These are phyloP conservation scores for Drosophila nigromelanica DNA, from an alignment of 1,140 invertebrate species.

Conservation along the genomic window DNA sequence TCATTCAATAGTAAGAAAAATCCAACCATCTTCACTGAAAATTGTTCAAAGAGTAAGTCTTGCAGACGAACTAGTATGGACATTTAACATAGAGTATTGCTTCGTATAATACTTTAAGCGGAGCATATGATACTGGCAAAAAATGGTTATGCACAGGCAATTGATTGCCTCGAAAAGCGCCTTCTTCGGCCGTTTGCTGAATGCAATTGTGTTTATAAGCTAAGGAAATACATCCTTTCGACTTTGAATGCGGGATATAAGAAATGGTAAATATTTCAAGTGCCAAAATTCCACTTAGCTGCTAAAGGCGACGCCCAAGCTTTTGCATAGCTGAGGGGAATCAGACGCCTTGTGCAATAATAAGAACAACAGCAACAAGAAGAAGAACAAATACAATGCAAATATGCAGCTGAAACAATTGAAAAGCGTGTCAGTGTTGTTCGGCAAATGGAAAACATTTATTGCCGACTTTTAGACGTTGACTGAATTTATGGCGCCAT, in stretches of 20 bases:
- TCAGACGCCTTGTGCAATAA: constrained; percentile 17
- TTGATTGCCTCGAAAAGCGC: not conserved
- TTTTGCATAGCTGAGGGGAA: constrained; percentile 52
- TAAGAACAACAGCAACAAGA: constrained; percentile 15
- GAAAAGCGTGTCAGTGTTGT: constrained; percentile 71
- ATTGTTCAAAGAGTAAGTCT: too few species aligned
- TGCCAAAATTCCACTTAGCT: constrained; percentile 76
- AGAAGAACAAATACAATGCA: constrained; percentile 38
- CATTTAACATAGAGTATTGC: too few species aligned
- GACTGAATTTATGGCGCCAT: constrained; percentile 72
- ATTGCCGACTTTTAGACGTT: constrained; percentile 63
- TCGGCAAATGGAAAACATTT: constrained; percentile 70
- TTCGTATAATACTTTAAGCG: not conserved
- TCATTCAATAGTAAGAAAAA: too few species aligned
- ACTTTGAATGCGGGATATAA: constrained; percentile 17
- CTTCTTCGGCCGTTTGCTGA: not conserved
- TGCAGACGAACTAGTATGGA: too few species aligned
- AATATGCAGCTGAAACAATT: constrained; percentile 40
- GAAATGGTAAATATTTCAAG: constrained; percentile 55
- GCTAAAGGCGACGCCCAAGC: constrained; percentile 52
- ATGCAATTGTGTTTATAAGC: constrained; percentile 8
- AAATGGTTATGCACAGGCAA: not conserved
- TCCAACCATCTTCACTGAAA: too few species aligned
- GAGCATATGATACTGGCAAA: not conserved
- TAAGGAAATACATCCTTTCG: not conserved